These are phyloP conservation scores for Plutomurus gul DNA, from an alignment of 1,140 invertebrate species.

Conservation along the genomic window DNA sequence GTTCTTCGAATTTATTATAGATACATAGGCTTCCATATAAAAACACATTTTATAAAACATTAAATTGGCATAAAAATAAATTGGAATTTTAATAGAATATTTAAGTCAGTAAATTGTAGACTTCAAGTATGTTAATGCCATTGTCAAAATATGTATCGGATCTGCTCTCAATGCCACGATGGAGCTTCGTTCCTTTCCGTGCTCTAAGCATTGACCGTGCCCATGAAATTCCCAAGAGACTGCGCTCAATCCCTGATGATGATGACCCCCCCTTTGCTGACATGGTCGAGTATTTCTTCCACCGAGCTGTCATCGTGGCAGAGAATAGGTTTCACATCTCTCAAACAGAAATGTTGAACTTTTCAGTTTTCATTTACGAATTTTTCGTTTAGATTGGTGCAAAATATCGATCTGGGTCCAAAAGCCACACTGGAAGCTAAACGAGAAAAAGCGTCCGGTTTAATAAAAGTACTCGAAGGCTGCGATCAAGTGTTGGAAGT, in stretches of 20 bases:
- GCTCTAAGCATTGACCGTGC: background rate
- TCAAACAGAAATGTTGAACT: background rate
- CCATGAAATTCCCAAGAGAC: constrained; percentile 82
- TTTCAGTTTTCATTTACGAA: background rate
- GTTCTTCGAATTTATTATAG: too few species aligned
- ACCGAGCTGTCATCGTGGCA: constrained; percentile 72
- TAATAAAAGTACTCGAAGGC: constrained; percentile 89
- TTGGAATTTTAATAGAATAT: too few species aligned
- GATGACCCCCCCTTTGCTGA: constrained; percentile 84
- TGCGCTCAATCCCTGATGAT: constrained; percentile 76
- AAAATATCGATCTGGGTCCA: constrained; percentile 69
- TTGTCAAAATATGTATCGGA: too few species aligned
- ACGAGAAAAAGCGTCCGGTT: constrained; percentile 87
- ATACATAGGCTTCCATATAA: too few species aligned
- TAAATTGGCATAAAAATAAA: too few species aligned
- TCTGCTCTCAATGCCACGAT: too few species aligned
- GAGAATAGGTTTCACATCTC: constrained; percentile 7
- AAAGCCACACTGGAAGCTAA: constrained; percentile 81
- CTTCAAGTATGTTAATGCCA: too few species aligned
- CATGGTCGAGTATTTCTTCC: constrained; percentile 95
- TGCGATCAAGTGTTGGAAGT: constrained; percentile 95
- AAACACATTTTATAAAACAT: too few species aligned
- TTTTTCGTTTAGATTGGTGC: constrained; percentile 70
- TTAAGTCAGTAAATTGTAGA: too few species aligned
- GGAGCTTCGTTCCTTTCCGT: too few species aligned